Conservation (phyloP, 2,797 vertebrate genomes). For the Loris lydekkerianus region DNA sequence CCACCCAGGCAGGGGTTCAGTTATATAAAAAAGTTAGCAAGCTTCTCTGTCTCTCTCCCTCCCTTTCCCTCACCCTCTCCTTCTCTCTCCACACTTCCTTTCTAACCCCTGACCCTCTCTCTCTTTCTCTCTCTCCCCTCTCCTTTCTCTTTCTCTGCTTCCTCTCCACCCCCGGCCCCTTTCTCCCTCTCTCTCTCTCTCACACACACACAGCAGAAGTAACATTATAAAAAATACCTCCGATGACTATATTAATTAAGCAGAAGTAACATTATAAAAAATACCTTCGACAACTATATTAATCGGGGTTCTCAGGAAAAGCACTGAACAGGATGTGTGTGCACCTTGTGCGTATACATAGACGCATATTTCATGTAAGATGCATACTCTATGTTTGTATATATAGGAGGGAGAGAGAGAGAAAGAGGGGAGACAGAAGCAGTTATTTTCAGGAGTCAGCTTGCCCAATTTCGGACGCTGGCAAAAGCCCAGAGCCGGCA, state of each 20-base stretch:
- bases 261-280: not conserved
- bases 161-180: too few relatives aligned
- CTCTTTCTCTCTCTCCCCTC: not conserved
- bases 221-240: not conserved
- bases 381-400: not conserved
- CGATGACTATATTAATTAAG: too few relatives aligned
- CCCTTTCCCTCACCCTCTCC: not conserved
- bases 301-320: not conserved
- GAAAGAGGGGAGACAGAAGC: not conserved
- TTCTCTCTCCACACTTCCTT: not conserved
- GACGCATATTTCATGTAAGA: not conserved
- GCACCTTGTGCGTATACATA: not conserved
- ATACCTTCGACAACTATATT: not conserved
- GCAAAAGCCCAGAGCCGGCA: not conserved
- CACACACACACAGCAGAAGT: not conserved
- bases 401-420: not conserved
- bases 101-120: not conserved
- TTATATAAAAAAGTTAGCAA: not conserved
- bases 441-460: not conserved
- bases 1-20: not conserved
- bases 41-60: not conserved
- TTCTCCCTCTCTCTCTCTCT: too few relatives aligned
- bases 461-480: not conserved
- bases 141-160: not conserved
- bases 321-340: not conserved